These are phyloP conservation scores for Callaeas wilsoni DNA, from an alignment of 2,113 vertebrate species.

Conservation along the genomic window DNA sequence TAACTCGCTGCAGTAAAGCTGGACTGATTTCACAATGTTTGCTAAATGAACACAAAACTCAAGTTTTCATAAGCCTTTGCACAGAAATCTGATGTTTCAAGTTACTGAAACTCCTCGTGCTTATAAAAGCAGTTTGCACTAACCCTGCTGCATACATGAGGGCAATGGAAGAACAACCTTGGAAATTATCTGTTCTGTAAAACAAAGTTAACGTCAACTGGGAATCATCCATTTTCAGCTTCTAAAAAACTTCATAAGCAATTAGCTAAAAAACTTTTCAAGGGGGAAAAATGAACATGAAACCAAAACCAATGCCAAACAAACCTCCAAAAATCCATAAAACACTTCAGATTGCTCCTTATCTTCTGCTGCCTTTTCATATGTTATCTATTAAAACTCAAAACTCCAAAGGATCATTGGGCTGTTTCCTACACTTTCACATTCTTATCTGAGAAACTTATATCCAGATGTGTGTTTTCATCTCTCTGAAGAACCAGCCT, in stretches of 20 bases:
- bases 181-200: constrained; percentile 32
- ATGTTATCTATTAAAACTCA: background rate
- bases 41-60: background rate
- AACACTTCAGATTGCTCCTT: background rate
- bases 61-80: background rate
- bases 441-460: background rate
- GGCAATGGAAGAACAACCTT: background rate
- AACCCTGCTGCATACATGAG: background rate
- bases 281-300: background rate
- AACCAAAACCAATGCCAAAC: background rate
- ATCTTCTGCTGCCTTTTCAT: constrained; percentile 5
- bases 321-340: background rate
- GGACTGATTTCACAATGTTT: background rate
- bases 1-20: background rate
- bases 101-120: background rate
- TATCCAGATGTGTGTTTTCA: background rate
- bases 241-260: background rate
- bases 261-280: background rate
- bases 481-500: background rate
- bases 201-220: background rate
- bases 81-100: constrained; percentile 25
- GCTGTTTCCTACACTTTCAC: background rate
- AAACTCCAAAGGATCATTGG: background rate
- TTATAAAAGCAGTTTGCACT: constrained; percentile 39
- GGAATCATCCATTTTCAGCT: background rate